Evolutionary conservation across 2,888 invertebrate species (phyloP).

Genomic region (Arenicola marina): DNA sequence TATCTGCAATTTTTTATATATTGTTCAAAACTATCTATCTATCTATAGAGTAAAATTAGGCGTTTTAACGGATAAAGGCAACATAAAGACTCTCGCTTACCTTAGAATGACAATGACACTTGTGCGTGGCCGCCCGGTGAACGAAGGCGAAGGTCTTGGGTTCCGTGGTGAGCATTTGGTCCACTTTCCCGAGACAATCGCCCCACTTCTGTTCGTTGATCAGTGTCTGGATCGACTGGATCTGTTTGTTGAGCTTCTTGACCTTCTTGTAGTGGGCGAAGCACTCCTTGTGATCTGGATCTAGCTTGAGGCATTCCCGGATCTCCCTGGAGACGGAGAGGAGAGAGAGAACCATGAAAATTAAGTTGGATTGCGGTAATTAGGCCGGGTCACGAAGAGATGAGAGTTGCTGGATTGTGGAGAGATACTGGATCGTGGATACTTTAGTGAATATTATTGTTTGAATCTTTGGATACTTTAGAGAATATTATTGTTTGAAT

Average conservation of each 20-base stretch:
- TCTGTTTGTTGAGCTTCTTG: slow-evolving; percentile 85
- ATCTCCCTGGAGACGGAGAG: slow-evolving; percentile 71
- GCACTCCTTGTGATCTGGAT: slow-evolving; percentile 96
- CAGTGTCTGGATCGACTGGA: slow-evolving; percentile 61
- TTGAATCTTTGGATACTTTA: too few relatives aligned
- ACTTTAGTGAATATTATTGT: too few relatives aligned
- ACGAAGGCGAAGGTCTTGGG: slow-evolving; percentile 65
- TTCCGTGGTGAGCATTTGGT: slow-evolving; percentile 70
- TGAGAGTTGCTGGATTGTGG: too few relatives aligned
- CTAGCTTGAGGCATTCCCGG: slow-evolving; percentile 93
- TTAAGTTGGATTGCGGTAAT: too few relatives aligned
- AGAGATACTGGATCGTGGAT: too few relatives aligned
- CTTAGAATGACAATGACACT: slow-evolving; percentile 75
- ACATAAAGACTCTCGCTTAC: slow-evolving; percentile 45
- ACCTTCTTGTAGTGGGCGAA: slow-evolving; percentile 95
- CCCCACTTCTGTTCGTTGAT: slow-evolving; percentile 51
- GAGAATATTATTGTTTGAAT: too few relatives aligned
- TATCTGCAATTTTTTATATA: too few relatives aligned
- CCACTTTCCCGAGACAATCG: slow-evolving; percentile 66
- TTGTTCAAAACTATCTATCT: too few relatives aligned
- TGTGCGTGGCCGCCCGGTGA: slow-evolving; percentile 71
- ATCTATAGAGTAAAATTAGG: too few relatives aligned
- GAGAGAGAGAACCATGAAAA: not conserved
- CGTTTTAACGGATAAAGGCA: too few relatives aligned
- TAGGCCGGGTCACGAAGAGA: too few relatives aligned